Percentiles rank a stretch among this genome's conserved stretches.
phyloP scores from a whole-genome alignment of 2,888 invertebrate species.

The Ptilodon capucinus region DNA sequence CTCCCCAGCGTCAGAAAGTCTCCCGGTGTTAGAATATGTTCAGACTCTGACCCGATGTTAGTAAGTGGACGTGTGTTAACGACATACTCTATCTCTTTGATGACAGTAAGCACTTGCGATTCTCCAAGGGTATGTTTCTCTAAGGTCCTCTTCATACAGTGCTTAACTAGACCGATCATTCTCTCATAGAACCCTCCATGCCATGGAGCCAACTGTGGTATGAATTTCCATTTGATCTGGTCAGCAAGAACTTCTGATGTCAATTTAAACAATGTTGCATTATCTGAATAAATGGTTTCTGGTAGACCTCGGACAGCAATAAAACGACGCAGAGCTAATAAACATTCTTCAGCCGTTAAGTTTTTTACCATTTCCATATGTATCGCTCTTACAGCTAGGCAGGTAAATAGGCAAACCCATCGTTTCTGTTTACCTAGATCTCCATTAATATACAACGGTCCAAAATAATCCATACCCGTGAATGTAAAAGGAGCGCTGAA shows the following conservation, averaged over 20 bases:
- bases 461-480: background rate
- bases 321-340: conserved; percentile 11
- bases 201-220: conserved; percentile 23
- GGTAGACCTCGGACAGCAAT: conserved; percentile 10
- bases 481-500: background rate
- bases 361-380: conserved; percentile 12
- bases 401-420: conserved; percentile 20
- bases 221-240: conserved; percentile 18
- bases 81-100: background rate
- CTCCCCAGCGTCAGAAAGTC: background rate
- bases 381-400: conserved; percentile 13
- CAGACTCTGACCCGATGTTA: too few species aligned
- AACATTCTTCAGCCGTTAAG: conserved; percentile 15
- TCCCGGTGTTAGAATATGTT: background rate
- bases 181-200: conserved; percentile 24
- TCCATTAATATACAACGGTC: background rate
- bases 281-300: conserved; percentile 9
- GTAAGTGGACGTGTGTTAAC: background rate
- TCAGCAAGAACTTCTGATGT: conserved; percentile 11
- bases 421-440: conserved; percentile 2
- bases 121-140: background rate
- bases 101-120: background rate
- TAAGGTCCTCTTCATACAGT: background rate
- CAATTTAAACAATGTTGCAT: conserved; percentile 14
- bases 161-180: conserved; percentile 2